These are phyloP conservation scores for Mugil cephalus DNA, from an alignment of 2,113 vertebrate species.

Conservation along the genomic window DNA sequence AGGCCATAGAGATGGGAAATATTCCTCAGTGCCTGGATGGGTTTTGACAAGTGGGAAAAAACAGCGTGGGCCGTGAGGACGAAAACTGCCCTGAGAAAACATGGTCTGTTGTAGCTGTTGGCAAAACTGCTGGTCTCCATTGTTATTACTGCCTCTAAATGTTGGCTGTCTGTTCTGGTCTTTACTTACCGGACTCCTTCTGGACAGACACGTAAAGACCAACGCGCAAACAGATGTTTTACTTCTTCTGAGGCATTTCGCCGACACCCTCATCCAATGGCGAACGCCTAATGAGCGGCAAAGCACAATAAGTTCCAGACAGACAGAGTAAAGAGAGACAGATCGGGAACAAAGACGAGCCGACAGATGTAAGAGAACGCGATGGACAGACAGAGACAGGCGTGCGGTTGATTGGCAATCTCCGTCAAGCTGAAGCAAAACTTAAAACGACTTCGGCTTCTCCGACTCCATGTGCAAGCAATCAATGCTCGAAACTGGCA, in stretches of 20 bases:
- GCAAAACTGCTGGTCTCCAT: slow-evolving; percentile 61
- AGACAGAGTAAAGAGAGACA: slow-evolving; percentile 5
- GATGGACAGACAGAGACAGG: slow-evolving; percentile 2
- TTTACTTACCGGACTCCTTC: slow-evolving; percentile 45
- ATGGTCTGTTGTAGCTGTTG: slow-evolving; percentile 70
- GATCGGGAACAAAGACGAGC: background rate
- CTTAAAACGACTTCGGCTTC: background rate
- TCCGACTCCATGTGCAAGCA: background rate
- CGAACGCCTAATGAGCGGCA: slow-evolving; percentile 3
- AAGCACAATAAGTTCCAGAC: slow-evolving; percentile 21
- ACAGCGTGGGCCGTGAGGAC: slow-evolving; percentile 52
- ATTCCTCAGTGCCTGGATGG: slow-evolving; percentile 62
- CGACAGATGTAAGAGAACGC: background rate
- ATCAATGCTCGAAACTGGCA: background rate
- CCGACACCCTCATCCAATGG: slow-evolving; percentile 17
- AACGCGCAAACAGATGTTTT: slow-evolving; percentile 52
- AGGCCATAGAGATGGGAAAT: slow-evolving; percentile 69
- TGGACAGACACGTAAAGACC: slow-evolving; percentile 44
- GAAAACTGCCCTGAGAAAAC: slow-evolving; percentile 70
- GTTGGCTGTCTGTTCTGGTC: slow-evolving; percentile 57
- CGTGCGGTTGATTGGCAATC: background rate
- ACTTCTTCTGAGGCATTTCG: slow-evolving; percentile 39
- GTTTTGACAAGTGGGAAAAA: slow-evolving; percentile 75
- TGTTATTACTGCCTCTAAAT: slow-evolving; percentile 73
- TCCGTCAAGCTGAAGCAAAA: slow-evolving; percentile 5